phyloP scores from a whole-genome alignment of 2,113 vertebrate species.

The Cavia porcellus region DNA sequence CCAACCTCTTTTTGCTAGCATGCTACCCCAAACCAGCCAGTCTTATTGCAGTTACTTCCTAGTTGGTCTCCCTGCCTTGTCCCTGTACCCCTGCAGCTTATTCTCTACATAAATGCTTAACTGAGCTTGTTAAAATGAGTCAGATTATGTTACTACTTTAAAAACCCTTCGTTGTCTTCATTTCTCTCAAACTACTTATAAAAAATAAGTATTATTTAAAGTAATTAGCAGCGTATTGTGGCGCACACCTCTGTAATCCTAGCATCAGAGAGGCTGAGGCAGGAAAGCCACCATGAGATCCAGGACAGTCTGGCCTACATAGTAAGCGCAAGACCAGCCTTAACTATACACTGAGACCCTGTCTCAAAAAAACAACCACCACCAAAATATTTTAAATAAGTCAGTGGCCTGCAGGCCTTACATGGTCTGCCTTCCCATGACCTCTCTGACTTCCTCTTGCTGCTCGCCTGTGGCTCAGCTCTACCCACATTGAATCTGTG shows the following conservation, averaged over 20 bases:
- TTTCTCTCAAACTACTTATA: not conserved
- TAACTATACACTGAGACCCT: not conserved
- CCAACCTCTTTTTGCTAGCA: fast-evolving
- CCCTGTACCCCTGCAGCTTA: not conserved
- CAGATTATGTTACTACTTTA: not conserved
- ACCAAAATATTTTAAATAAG: not conserved
- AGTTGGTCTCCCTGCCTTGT: not conserved
- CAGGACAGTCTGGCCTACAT: not conserved
- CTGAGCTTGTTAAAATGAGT: not conserved
- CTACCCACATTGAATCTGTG: not conserved
- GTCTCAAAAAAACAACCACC: not conserved
- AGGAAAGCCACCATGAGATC: not conserved
- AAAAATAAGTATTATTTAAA: not conserved
- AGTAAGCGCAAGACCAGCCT: not conserved
- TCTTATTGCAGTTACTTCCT: not conserved
- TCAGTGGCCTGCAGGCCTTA: not conserved
- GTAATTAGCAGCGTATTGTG: not conserved
- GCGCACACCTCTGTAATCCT: not conserved
- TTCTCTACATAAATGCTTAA: not conserved
- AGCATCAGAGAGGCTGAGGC: not conserved
- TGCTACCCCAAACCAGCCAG: not conserved
- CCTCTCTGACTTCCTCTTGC: not conserved
- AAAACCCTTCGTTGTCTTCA: not conserved
- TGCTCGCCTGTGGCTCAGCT: fast-evolving
- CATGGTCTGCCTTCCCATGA: fast-evolving